Evolutionary conservation across 1,140 invertebrate species (phyloP), one percentile per base, ranked within the genome.

Genomic region (Trialeurodes vaporariorum): DNA sequence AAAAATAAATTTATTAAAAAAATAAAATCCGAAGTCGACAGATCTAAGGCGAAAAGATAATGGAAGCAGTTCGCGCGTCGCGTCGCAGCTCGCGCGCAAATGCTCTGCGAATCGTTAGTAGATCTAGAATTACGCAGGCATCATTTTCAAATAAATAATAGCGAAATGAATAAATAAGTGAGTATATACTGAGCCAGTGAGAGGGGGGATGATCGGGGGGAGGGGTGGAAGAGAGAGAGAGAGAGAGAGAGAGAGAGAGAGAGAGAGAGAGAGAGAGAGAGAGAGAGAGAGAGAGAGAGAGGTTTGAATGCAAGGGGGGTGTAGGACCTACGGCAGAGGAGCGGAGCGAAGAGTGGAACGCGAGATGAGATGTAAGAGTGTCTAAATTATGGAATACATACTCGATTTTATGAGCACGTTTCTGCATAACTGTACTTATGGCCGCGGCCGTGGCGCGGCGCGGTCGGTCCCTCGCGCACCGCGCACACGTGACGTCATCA

Each of bases 141-240:
- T n/a, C n/a, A n/a, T 49, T 49, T 49, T 49, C 34, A 49, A n/a
- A 49, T 49, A 49, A 49, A 49, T 49, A 49, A 49, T 49, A 49
- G 5, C 34, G 17, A 49, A 49, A 49, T 49, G 34, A 49, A 49
- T 49, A 49, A 49, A 49, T 49, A 49, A 49, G 34, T 49, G 34
- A 49, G 34, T 49, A 49, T 49, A 5, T 17, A n/a, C n/a, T n/a
- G n/a, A n/a, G n/a, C n/a, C n/a, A n/a, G n/a, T n/a, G n/a, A n/a
- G n/a, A n/a, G n/a, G n/a, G n/a, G n/a, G n/a, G n/a, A n/a, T n/a
- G n/a, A n/a, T n/a, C n/a, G n/a, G n/a, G 34, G 17, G 17, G 34
- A 49, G 34, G 34, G 34, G 5, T 49, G 34, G 34, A 17, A 49
- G 34, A 17, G n/a, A n/a, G n/a, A n/a, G n/a, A n/a, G n/a, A n/a